Percentiles rank a stretch among this genome's conserved stretches.
These are phyloP conservation scores for Drosophila monieri DNA, from an alignment of 2,888 invertebrate genomes.

Conservation along the genomic window DNA sequence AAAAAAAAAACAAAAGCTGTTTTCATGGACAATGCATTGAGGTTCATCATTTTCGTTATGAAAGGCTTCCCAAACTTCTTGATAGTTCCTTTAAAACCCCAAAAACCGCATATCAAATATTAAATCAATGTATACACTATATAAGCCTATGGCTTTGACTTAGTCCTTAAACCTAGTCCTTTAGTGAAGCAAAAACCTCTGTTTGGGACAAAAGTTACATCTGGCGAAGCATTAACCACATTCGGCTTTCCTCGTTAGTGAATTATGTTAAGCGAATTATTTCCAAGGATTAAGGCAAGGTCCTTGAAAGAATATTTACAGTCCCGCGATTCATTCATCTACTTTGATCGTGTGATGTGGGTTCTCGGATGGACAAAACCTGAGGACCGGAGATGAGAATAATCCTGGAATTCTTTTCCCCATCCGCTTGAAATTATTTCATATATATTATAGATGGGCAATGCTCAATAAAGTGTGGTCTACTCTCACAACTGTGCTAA, in stretches of 20 bases:
- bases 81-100: no score
- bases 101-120: no score
- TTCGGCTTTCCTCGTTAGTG: no score
- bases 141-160: no score
- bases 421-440: background rate
- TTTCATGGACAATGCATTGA: background rate
- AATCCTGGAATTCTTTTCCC: background rate
- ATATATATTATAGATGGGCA: background rate
- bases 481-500: background rate
- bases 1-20: background rate
- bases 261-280: constrained; percentile 11
- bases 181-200: no score
- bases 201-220: no score
- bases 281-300: constrained; percentile 6
- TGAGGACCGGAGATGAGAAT: background rate
- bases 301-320: constrained; percentile 3
- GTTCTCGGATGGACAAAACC: background rate
- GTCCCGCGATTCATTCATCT: constrained; percentile 49
- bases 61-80: no score
- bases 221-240: no score
- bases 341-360: constrained; percentile 32
- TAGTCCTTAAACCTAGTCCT: no score
- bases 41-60: no score
- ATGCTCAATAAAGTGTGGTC: constrained; percentile 34
- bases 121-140: no score